Percentiles rank a stretch among this genome's conserved stretches.
phyloP scores from a whole-genome alignment of 2,113 vertebrate species.

The Alosa alosa region DNA sequence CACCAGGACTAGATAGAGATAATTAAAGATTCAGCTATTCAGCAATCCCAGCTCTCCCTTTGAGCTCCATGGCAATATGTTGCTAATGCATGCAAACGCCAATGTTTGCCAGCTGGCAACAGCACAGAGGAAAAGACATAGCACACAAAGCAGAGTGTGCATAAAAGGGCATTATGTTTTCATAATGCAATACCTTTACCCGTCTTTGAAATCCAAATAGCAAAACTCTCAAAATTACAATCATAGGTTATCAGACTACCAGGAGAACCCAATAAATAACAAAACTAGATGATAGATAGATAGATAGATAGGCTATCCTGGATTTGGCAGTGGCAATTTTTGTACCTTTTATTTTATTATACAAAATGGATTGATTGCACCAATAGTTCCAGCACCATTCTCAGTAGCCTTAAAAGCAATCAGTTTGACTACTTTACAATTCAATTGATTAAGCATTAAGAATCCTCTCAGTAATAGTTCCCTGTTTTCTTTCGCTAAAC shows the following conservation, averaged over 20 bases:
- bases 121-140: constrained; percentile 47
- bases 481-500: no score
- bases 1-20: constrained; percentile 31
- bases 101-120: constrained; percentile 47
- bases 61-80: constrained; percentile 48
- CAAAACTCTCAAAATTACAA: not conserved
- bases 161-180: not conserved
- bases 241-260: not conserved
- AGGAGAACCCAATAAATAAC: no score
- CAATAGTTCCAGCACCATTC: no score
- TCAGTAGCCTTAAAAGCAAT: no score
- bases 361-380: no score
- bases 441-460: no score
- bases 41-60: constrained; percentile 40
- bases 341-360: no score
- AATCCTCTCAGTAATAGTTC: no score
- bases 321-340: no score
- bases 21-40: constrained; percentile 54
- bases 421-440: no score
- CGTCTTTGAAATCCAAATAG: not conserved
- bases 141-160: constrained; percentile 9
- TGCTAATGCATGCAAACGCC: constrained; percentile 66
- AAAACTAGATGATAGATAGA: not conserved
- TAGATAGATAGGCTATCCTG: no score
- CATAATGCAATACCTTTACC: not conserved